These are phyloP conservation scores for Eptesicus fuscus DNA, from an alignment of 2,113 vertebrate species.

Conservation along the genomic window DNA sequence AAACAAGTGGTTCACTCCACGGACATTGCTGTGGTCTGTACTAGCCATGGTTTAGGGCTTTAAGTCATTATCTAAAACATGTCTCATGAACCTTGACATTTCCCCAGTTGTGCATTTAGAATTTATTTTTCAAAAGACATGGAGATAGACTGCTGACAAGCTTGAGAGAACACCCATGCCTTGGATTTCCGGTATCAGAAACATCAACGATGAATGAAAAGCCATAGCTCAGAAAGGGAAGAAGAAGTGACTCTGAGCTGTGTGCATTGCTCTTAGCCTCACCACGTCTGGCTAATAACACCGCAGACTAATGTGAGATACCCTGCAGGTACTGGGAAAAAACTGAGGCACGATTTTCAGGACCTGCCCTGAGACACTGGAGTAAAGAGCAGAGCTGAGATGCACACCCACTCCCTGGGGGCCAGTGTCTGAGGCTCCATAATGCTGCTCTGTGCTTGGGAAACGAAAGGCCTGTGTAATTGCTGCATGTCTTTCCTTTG, in stretches of 20 bases:
- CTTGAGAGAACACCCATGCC: background rate
- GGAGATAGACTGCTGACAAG: background rate
- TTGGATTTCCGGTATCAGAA: background rate
- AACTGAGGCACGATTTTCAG: background rate
- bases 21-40: background rate
- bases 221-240: background rate
- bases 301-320: background rate
- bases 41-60: background rate
- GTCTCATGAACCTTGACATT: background rate
- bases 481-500: background rate
- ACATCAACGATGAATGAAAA: background rate
- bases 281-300: background rate
- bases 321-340: background rate
- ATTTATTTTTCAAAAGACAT: background rate
- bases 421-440: background rate
- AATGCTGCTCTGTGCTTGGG: background rate
- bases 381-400: background rate
- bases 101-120: background rate
- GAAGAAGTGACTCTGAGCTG: background rate
- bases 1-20: background rate
- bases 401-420: background rate
- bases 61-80: background rate
- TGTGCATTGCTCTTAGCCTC: background rate
- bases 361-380: background rate
- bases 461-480: background rate